Evolutionary conservation across 2,888 invertebrate species (phyloP), one percentile per base, ranked within the genome.

Genomic region (Tetropium fuscum): DNA sequence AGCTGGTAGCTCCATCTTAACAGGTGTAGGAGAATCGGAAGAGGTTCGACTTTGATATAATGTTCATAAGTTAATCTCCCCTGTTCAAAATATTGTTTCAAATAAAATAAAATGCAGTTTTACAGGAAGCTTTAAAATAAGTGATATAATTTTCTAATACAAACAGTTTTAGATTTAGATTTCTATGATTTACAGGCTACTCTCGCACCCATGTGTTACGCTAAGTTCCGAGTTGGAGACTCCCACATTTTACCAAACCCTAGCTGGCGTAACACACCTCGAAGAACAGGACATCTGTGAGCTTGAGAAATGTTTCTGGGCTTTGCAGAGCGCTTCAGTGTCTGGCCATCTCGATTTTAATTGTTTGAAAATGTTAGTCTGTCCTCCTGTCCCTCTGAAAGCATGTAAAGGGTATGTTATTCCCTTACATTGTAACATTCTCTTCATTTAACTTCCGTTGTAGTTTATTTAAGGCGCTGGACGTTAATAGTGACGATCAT

Each of bases 191-290:
- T 69, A 36, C 40, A 76, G 77, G 79, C 82, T 95, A 63, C 81
- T 95, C 13, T 86, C 88, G 1, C 90, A 92, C 71, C 85, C 87
- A 2, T 86, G 87, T 70, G 89, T 92, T 36, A 89, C 89, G 47
- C 84, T 93, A 3, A 44, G 44, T 15, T 44, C 44, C 16, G 44
- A 44, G 3, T 5, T 16, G 16, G 44, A 44, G n/a, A 30, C 44
- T n/a, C 44, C 44, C 3, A 44, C 44, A 2, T 44, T 44, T 16
- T 44, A 44, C 18, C 96, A 97, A 79, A 95, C 95, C 49, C 84
- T 97, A 60, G 94, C 96, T 32, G 97, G 96, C 22, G 96, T 97
- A 22, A 97, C 97, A 15, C 97, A 97, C 83, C 85, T 90, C 53
- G 90, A 90, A 69, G 90, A 90, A 70, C 86, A 88, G 80, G 96